A percentile compares a stretch with the other conserved stretches of the same genome.
Evolutionary conservation across 1,140 invertebrate species (phyloP).

Genomic region (Drosophila willistoni): DNA sequence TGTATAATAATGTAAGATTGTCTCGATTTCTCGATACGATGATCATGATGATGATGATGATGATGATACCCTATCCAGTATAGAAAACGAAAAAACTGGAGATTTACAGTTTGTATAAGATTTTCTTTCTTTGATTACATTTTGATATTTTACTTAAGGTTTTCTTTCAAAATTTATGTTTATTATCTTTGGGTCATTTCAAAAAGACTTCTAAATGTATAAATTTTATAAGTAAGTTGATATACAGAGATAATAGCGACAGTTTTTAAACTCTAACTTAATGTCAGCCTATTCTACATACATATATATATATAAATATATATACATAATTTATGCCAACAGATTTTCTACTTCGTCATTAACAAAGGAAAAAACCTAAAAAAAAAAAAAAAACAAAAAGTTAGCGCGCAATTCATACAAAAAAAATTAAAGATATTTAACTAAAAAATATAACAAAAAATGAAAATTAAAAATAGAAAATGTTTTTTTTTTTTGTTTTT

Average conservation of each 20-base stretch:
- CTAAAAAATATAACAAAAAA: neutral
- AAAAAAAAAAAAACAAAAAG: neutral
- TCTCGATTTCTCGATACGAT: neutral
- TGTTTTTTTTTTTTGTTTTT: neutral
- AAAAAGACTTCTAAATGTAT: slow-evolving; percentile 74
- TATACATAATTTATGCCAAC: slow-evolving; percentile 59
- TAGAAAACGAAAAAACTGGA: neutral
- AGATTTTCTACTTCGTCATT: slow-evolving; percentile 52
- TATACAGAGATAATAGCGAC: slow-evolving; percentile 22
- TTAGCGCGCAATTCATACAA: slow-evolving; percentile 44
- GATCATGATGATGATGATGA: too few relatives aligned
- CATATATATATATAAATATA: slow-evolving; percentile 17
- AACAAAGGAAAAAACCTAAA: slow-evolving; percentile 38
- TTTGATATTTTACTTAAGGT: neutral
- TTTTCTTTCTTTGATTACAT: neutral
- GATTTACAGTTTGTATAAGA: slow-evolving; percentile 1
- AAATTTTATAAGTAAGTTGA: slow-evolving; percentile 57
- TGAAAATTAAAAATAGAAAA: neutral
- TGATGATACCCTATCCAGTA: neutral
- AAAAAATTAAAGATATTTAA: neutral
- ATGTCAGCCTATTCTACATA: slow-evolving; percentile 28
- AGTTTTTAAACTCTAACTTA: slow-evolving; percentile 50
- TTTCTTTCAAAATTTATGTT: neutral
- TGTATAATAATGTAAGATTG: slow-evolving; percentile 66
- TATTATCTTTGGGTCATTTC: slow-evolving; percentile 49